phyloP scores from a whole-genome alignment of 2,113 vertebrate species.

The Rhodinocichla rosea region DNA sequence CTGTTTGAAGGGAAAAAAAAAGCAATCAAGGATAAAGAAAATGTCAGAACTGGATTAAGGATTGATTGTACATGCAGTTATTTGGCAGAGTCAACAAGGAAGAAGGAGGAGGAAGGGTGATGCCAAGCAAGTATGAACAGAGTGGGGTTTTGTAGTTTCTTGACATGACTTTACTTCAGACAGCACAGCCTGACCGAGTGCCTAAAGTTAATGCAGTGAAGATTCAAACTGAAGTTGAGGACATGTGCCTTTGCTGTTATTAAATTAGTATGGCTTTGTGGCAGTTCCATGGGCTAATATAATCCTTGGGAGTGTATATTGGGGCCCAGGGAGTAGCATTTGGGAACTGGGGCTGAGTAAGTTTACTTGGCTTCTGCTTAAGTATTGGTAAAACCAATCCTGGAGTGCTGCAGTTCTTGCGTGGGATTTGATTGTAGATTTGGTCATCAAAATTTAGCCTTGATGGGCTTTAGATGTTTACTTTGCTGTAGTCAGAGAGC shows the following conservation, averaged over 20 bases:
- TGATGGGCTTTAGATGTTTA: not conserved
- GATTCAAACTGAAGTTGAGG: not conserved
- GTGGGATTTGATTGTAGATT: not conserved
- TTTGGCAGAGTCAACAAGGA: slow-evolving; percentile 6
- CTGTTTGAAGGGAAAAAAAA: not conserved
- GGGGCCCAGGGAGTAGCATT: not conserved
- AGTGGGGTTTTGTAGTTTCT: slow-evolving; percentile 21
- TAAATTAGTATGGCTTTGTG: not conserved
- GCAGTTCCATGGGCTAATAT: not conserved
- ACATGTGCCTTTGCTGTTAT: not conserved
- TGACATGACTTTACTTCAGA: slow-evolving; percentile 24
- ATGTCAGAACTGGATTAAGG: not conserved
- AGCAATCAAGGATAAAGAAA: not conserved
- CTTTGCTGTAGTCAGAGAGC: not conserved
- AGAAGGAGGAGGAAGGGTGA: not conserved
- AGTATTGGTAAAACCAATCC: not conserved
- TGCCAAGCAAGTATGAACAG: not conserved
- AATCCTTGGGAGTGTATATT: not conserved
- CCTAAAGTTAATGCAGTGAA: not conserved
- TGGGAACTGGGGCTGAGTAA: not conserved
- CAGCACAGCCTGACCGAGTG: not conserved
- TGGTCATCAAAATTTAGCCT: not conserved
- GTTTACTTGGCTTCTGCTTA: not conserved
- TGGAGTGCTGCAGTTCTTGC: not conserved
- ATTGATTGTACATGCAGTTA: not conserved